Base-by-base conservation (phyloP, 2,888 invertebrate species). In the Orthonevra nobilis region DNA sequence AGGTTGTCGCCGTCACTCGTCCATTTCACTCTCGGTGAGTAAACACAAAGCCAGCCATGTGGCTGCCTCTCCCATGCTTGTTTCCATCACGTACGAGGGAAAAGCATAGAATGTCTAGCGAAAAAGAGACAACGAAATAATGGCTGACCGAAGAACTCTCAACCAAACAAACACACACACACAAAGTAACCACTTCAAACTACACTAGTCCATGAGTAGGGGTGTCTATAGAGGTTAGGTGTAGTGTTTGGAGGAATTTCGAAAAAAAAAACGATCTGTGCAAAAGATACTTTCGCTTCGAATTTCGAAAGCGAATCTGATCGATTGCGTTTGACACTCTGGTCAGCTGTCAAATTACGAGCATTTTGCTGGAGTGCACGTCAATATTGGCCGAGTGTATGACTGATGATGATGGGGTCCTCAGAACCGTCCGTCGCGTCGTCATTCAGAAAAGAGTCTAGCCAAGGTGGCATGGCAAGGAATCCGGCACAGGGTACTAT, bases 301-400 rank as follows among this genome's bases (percentile, higher is more conserved):
- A 28, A 66, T 54, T n/a, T 68, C 19, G 64, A 77, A 72, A 77
- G 77, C 52, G 72, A 72, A 72, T 58, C 64, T 72, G 77, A 72
- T 77, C 77, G 77, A 77, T 77, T 72, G 54, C 48, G 19, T 64
- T 66, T 73, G 73, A 61, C 61, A 74, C 34, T 60, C 19, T 40
- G 34, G 46, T 56, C 63, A 54, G 19, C 38, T 64, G 63, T 38
- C 40, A 19, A 19, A 28, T 17, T 15, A 23, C 15, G 19, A n/a
- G 15, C 23, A 10, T 23, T 26, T 19, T 28, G 7, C 7, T 14
- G 10, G 38, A 52, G 38, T 28, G 19, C 38, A 38, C 12, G 32
- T 28, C 28, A 48, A 28, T 40, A n/a, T 40, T n/a, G n/a, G 5
- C 17, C n/a, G 19, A n/a, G n/a, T n/a, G n/a, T n/a, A n/a, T n/a